These are phyloP conservation scores for Sebastes dallii DNA, from an alignment of 2,797 vertebrate genomes.

Conservation along the genomic window DNA sequence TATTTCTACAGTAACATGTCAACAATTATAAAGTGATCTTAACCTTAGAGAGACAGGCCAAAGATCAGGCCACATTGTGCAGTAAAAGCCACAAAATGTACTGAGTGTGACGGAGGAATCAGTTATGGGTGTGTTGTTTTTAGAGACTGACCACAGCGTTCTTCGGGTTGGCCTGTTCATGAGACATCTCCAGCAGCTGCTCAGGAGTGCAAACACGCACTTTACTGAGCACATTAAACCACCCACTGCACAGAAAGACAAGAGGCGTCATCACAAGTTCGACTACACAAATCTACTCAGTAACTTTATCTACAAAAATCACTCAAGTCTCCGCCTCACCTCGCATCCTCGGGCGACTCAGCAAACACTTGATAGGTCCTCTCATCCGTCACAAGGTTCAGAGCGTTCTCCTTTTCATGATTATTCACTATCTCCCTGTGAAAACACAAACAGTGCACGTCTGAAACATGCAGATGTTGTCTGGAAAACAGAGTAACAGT, in stretches of 20 bases:
- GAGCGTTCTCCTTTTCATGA: constrained; percentile 93
- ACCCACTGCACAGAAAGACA: constrained; percentile 76
- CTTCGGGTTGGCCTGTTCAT: constrained; percentile 90
- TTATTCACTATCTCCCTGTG: constrained; percentile 92
- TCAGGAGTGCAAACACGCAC: constrained; percentile 85
- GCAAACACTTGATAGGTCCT: constrained; percentile 94
- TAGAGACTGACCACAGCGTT: constrained; percentile 85
- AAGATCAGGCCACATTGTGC: background rate
- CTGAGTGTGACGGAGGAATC: background rate
- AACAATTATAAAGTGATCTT: background rate
- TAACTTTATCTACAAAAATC: background rate
- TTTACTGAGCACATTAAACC: constrained; percentile 87
- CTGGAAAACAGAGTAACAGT: background rate
- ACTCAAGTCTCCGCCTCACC: constrained; percentile 69
- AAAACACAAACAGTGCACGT: background rate
- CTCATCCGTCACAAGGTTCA: constrained; percentile 93
- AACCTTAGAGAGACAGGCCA: background rate
- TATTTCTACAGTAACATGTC: background rate
- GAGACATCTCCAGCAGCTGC: constrained; percentile 88
- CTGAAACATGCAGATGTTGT: background rate
- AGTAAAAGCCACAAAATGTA: background rate
- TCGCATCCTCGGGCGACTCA: constrained; percentile 94
- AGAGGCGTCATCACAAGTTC: background rate
- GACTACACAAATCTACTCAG: background rate
- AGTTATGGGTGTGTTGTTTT: background rate